phyloP scores from a whole-genome alignment of 2,888 invertebrate genomes.

The Hydraecia micacea region DNA sequence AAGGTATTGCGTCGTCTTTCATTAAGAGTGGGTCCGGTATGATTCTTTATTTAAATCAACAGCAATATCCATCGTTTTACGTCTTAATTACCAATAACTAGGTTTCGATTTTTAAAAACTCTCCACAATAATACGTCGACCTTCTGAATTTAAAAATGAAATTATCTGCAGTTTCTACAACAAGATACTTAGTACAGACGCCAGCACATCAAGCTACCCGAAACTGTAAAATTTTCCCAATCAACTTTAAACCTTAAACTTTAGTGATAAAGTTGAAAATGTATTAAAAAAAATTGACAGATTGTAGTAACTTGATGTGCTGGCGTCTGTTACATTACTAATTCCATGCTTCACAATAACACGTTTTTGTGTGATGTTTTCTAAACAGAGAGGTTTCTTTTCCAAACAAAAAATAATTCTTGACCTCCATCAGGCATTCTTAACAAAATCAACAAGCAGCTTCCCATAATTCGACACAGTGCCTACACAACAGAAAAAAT shows the following conservation, averaged over 20 bases:
- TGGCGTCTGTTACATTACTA: too few relatives aligned
- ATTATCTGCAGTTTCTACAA: not conserved
- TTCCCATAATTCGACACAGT: slow-evolving; percentile 3
- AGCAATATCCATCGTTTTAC: not conserved
- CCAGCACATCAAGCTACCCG: too few relatives aligned
- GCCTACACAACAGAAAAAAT: slow-evolving; percentile 21
- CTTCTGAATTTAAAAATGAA: not conserved
- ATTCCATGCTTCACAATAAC: not conserved
- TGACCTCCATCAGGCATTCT: not conserved
- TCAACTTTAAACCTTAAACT: too few relatives aligned
- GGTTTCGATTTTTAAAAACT: not conserved
- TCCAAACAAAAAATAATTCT: not conserved
- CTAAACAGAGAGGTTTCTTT: not conserved
- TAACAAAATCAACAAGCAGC: not conserved
- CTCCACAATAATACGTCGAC: not conserved
- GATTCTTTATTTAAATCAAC: not conserved
- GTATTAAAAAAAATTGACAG: too few relatives aligned
- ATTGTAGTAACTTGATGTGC: too few relatives aligned
- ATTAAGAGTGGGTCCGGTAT: not conserved
- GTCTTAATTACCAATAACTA: not conserved
- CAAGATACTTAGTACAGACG: too few relatives aligned
- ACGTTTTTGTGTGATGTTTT: not conserved
- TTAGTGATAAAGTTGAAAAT: too few relatives aligned
- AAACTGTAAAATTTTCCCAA: too few relatives aligned
- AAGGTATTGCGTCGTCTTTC: not conserved